Conservation (phyloP, 2,113 vertebrate species). For the Zosterops hypoxanthus region DNA sequence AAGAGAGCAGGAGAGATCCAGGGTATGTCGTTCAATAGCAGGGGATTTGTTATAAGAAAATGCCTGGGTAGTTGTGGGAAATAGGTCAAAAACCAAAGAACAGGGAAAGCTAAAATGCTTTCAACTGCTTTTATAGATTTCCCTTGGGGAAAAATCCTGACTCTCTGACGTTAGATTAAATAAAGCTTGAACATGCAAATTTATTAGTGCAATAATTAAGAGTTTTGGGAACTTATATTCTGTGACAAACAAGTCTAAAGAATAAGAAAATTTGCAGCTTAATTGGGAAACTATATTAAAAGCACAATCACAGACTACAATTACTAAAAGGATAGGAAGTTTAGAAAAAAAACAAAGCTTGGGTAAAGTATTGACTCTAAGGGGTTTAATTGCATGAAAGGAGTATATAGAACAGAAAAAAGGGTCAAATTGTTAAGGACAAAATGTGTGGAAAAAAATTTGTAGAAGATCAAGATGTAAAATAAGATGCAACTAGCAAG, state of each 20-base stretch:
- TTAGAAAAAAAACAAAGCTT: not conserved
- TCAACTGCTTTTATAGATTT: not conserved
- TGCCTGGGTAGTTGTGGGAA: not conserved
- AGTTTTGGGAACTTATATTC: not conserved
- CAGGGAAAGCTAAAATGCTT: not conserved
- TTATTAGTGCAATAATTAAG: slow-evolving; percentile 3
- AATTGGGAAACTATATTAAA: not conserved
- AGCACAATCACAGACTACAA: not conserved
- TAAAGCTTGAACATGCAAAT: not conserved
- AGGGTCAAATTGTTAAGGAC: not conserved
- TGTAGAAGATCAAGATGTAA: not conserved
- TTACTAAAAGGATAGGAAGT: not conserved
- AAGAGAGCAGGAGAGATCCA: not conserved
- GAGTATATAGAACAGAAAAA: not conserved
- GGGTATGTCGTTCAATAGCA: not conserved
- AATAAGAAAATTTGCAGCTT: not conserved
- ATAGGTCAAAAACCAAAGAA: not conserved
- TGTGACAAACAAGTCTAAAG: not conserved
- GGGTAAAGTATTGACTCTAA: not conserved
- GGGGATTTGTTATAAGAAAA: not conserved
- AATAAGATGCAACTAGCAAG: not conserved
- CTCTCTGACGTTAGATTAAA: not conserved
- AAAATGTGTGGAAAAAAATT: not conserved
- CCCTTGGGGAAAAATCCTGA: not conserved
- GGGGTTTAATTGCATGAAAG: not conserved